A percentile compares a stretch with the other conserved stretches of the same genome.
phyloP scores from a whole-genome alignment of 2,113 vertebrate species.

The Opisthocomus hoazin region DNA sequence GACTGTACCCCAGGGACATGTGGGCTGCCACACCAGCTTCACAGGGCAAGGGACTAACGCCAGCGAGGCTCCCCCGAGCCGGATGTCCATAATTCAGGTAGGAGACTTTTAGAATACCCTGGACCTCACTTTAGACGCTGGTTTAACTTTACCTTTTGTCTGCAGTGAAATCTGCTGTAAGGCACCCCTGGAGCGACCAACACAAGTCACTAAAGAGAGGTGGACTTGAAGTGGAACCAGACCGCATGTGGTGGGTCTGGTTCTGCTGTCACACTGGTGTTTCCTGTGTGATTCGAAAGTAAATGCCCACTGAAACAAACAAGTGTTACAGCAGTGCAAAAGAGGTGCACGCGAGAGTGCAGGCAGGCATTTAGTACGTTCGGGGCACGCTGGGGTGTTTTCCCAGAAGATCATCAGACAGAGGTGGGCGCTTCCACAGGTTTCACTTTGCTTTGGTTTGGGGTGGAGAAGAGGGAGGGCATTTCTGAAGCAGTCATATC shows the following conservation, averaged over 20 bases:
- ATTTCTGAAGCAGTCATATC: not conserved
- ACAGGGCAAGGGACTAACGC: conserved; percentile 93
- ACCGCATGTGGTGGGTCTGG: not conserved
- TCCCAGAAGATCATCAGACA: not conserved
- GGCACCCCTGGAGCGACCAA: not conserved
- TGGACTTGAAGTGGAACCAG: not conserved
- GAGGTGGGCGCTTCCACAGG: not conserved
- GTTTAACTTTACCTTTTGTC: conserved; percentile 47
- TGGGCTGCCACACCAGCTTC: conserved; percentile 98
- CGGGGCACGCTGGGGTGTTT: not conserved
- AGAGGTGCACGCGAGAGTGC: not conserved
- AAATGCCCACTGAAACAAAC: not conserved
- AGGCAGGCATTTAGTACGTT: not conserved
- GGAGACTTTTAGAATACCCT: conserved; percentile 75
- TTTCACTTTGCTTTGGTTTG: conserved; percentile 14
- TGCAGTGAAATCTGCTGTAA: conserved; percentile 41
- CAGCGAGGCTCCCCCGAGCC: conserved; percentile 92
- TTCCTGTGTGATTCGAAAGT: not conserved
- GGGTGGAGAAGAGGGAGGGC: not conserved
- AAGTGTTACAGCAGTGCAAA: not conserved
- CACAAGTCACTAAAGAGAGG: not conserved
- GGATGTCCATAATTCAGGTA: conserved; percentile 99
- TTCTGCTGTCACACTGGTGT: not conserved
- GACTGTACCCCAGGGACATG: conserved; percentile 96
- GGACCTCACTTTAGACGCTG: conserved; percentile 46